Evolutionary conservation across 1,140 invertebrate genomes (phyloP).

Genomic region (Pseudomyrmex pallidus): DNA sequence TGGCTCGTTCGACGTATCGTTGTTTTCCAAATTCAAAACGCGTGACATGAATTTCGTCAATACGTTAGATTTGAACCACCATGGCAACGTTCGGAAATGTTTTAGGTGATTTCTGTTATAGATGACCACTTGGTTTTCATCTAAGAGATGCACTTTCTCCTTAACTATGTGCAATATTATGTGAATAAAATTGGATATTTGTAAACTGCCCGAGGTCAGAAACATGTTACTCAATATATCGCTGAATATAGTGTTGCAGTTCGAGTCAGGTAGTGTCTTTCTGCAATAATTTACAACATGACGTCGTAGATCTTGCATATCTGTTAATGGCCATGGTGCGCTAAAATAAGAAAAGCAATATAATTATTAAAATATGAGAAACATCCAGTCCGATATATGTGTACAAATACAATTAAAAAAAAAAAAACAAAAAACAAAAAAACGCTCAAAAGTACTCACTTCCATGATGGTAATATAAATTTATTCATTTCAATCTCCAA

Average conservation of each 20-base stretch:
- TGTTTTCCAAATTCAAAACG: conserved; percentile 52
- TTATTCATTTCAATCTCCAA: conserved; percentile 74
- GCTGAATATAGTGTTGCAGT: conserved; percentile 67
- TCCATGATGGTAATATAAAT: conserved; percentile 80
- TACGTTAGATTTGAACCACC: conserved; percentile 82
- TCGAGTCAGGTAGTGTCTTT: conserved; percentile 70
- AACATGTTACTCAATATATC: conserved; percentile 79
- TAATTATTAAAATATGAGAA: conserved; percentile 38
- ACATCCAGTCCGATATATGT: neutral
- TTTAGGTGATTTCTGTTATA: conserved; percentile 82
- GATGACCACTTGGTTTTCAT: conserved; percentile 75
- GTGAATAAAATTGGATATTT: conserved; percentile 75
- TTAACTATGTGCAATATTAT: conserved; percentile 79
- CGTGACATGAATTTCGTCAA: conserved; percentile 63
- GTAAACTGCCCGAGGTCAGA: conserved; percentile 69
- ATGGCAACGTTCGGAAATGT: conserved; percentile 79
- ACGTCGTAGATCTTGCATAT: conserved; percentile 71
- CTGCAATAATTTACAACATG: conserved; percentile 75
- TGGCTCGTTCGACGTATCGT: conserved; percentile 53
- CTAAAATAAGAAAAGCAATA: conserved; percentile 70
- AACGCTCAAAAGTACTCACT: conserved; percentile 68
- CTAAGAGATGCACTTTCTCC: conserved; percentile 75
- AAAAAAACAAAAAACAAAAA: too few relatives aligned
- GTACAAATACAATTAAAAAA: neutral
- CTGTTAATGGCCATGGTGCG: conserved; percentile 78